Base-by-base conservation (phyloP, 2,113 vertebrate species). In the Lagenorhynchus albirostris region DNA sequence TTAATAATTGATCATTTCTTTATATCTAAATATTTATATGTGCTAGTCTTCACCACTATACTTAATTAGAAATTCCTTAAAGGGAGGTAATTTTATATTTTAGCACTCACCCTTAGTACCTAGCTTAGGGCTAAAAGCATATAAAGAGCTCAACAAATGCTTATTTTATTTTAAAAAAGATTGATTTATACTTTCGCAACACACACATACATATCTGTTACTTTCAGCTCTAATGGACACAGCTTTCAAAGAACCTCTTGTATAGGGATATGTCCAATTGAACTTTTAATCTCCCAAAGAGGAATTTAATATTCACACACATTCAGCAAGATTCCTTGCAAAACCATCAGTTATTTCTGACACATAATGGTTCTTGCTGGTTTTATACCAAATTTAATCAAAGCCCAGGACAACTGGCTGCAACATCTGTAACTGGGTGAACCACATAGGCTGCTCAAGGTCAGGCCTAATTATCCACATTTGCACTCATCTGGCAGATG, bases 301-400 rank as follows among this genome's bases (percentile, higher is more conserved):
- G 25, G 8, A 29, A 90, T 91, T 84, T 95, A 94, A 93, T 38
- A 96, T 63, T 53, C 47, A 38, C 29, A 86, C 26, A 84, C 8
- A 88, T 74, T 92, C 18, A 47, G 92, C 71, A 91, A 87, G 11
- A 89, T 80, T 95, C 33, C 58, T 94, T 86, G 36, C 41, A 97
- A 96, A 91, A 6, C 53, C 15, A 67, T 91, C 36, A 44, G 12
- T 80, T 96, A 80, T 3, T 80, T 92, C 70, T 83, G 84, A 91
- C 63, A 81, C 31, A 38, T 62, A 91, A 60, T 58, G n/a, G 41
- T 65, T 89, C 55, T 88, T 89, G 23, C 38, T 94, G 68, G 26
- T 86, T 95, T 96, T 80, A 65, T 62, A 73, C 11, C 10, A 80
- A 86, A 94, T 95, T 97, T 89, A 96, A 87, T 88, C 82, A 97